These are phyloP conservation scores for Archaeoteleia sp. DNA, from an alignment of 2,888 invertebrate genomes.

Conservation along the genomic window DNA sequence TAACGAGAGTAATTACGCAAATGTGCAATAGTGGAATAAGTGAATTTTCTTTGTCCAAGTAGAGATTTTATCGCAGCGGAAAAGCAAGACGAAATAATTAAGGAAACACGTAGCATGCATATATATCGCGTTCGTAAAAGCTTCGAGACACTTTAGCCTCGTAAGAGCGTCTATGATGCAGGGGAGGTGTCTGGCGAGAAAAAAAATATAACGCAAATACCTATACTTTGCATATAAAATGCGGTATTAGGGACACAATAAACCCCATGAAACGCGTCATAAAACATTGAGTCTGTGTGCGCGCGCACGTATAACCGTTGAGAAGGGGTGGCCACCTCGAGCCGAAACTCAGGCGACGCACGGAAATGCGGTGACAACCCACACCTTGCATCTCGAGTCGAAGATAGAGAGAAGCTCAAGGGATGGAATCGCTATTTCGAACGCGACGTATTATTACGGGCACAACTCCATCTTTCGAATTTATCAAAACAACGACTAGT, in stretches of 20 bases:
- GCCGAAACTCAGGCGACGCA: slow-evolving; percentile 16
- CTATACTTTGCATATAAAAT: slow-evolving; percentile 34
- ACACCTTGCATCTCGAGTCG: slow-evolving; percentile 1
- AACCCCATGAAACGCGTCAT: slow-evolving; percentile 34
- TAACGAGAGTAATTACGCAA: no score
- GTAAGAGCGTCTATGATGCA: slow-evolving; percentile 25
- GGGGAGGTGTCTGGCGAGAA: slow-evolving; percentile 25
- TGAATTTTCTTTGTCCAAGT: no score
- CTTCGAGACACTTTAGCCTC: slow-evolving; percentile 37
- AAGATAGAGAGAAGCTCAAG: not conserved
- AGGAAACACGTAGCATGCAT: slow-evolving; percentile 39
- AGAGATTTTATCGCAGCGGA: slow-evolving; percentile 42
- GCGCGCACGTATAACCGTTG: not conserved
- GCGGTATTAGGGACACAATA: slow-evolving; percentile 24
- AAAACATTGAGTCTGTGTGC: slow-evolving; percentile 27
- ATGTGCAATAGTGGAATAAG: no score
- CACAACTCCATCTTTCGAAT: no score
- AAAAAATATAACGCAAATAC: slow-evolving; percentile 15
- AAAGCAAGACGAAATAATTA: slow-evolving; percentile 44
- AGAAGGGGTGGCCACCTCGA: slow-evolving; percentile 16
- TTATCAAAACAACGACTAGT: no score
- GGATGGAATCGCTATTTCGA: slow-evolving; percentile 5
- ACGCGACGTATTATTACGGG: no score
- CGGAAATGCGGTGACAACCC: slow-evolving; percentile 21
- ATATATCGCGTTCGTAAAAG: slow-evolving; percentile 36